A percentile compares a stretch with the other conserved stretches of the same genome.
Conservation (phyloP, 2,113 vertebrate species). For the Gadus chalcogrammus region DNA sequence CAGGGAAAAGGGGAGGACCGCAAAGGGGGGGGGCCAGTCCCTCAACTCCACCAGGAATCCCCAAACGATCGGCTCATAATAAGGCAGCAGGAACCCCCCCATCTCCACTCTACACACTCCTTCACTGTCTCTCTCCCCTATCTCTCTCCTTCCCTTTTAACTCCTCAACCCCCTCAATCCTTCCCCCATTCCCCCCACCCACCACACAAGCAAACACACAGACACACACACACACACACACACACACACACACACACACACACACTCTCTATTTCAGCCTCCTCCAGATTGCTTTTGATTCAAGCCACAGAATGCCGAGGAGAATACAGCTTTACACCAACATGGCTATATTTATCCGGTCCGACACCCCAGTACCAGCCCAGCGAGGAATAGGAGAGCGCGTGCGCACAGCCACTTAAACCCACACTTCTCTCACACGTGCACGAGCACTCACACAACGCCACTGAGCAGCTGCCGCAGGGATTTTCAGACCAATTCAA, state of each 20-base stretch:
- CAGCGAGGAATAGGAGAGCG: slow-evolving; percentile 46
- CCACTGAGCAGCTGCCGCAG: no score
- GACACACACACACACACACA: neutral
- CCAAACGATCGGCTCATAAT: slow-evolving; percentile 63
- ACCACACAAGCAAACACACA: neutral
- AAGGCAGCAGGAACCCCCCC: slow-evolving; percentile 29
- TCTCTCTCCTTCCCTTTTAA: neutral
- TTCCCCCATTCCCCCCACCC: slow-evolving; percentile 11
- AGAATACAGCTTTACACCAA: slow-evolving; percentile 70
- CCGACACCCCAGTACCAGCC: slow-evolving; percentile 68
- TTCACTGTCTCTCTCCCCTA: slow-evolving; percentile 11
- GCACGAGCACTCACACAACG: neutral
- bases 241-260: neutral
- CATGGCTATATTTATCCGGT: slow-evolving; percentile 76
- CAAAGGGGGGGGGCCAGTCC: slow-evolving; percentile 41
- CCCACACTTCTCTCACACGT: slow-evolving; percentile 26
- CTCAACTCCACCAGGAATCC: slow-evolving; percentile 60
- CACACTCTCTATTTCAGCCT: slow-evolving; percentile 52
- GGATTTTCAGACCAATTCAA: no score
- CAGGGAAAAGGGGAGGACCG: slow-evolving; percentile 23
- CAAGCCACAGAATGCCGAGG: slow-evolving; percentile 72
- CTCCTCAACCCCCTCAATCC: neutral
- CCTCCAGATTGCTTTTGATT: slow-evolving; percentile 79
- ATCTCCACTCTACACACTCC: slow-evolving; percentile 20
- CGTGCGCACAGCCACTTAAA: slow-evolving; percentile 16